A percentile compares a stretch with the other conserved stretches of the same genome.
Evolutionary conservation across 2,113 vertebrate genomes (phyloP).

Genomic region (human): GRCh38 chr6:155004501-155005000

Average conservation of each 20-base stretch:
- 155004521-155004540: too few relatives aligned
- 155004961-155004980: accelerated
- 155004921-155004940: background rate
- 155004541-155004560: too few relatives aligned
- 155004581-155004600: too few relatives aligned
- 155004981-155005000: constrained; percentile 97
- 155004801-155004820: constrained; percentile 89
- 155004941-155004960: too few relatives aligned
- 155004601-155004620: too few relatives aligned
- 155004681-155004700: too few relatives aligned
- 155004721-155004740: background rate
- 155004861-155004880: constrained; percentile 83
- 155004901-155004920: too few relatives aligned
- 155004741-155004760: background rate
- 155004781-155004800: constrained; percentile 81
- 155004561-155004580: too few relatives aligned
- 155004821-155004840: constrained; percentile 91
- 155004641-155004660: too few relatives aligned
- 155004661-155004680: too few relatives aligned
- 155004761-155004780: constrained; percentile 63
- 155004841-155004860: constrained; percentile 89
- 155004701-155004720: accelerated
- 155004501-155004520: too few relatives aligned
- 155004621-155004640: too few relatives aligned
- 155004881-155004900: background rate